Evolutionary conservation across 2,797 vertebrate genomes (phyloP).

Genomic region (Capromys pilorides): DNA sequence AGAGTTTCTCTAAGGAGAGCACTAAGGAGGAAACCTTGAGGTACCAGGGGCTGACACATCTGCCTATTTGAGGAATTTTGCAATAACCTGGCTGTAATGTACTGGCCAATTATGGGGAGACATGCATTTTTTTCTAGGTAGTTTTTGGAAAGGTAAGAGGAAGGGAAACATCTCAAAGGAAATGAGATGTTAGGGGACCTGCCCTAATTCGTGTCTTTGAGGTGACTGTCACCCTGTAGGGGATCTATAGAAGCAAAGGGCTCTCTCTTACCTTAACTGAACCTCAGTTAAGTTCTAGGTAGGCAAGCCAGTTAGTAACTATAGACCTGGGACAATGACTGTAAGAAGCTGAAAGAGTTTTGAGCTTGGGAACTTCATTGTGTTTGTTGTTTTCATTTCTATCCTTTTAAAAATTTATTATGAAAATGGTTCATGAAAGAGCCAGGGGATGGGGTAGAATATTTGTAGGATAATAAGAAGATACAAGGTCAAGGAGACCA

Average conservation of each 20-base stretch:
- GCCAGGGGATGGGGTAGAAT: background rate
- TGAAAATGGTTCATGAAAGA: slow-evolving; percentile 27
- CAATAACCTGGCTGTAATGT: background rate
- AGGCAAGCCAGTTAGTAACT: background rate
- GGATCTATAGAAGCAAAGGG: background rate
- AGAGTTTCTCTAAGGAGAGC: background rate
- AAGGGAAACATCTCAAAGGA: background rate
- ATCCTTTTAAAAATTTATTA: background rate
- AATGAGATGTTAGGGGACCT: background rate
- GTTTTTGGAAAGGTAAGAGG: slow-evolving; percentile 3
- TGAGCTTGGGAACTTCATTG: background rate
- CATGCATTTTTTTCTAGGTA: slow-evolving; percentile 4
- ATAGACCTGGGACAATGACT: background rate
- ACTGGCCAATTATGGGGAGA: background rate
- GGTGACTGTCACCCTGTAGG: background rate
- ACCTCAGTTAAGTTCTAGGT: background rate
- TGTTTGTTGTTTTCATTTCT: slow-evolving; percentile 41
- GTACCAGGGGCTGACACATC: background rate
- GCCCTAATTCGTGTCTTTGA: background rate
- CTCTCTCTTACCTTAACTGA: background rate
- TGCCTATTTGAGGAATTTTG: background rate
- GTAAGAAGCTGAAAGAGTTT: background rate
- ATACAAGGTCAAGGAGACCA: background rate
- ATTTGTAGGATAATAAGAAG: background rate
- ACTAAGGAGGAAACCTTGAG: background rate